Evolutionary conservation across 2,113 vertebrate genomes (phyloP).

Genomic region (Bubo bubo): DNA sequence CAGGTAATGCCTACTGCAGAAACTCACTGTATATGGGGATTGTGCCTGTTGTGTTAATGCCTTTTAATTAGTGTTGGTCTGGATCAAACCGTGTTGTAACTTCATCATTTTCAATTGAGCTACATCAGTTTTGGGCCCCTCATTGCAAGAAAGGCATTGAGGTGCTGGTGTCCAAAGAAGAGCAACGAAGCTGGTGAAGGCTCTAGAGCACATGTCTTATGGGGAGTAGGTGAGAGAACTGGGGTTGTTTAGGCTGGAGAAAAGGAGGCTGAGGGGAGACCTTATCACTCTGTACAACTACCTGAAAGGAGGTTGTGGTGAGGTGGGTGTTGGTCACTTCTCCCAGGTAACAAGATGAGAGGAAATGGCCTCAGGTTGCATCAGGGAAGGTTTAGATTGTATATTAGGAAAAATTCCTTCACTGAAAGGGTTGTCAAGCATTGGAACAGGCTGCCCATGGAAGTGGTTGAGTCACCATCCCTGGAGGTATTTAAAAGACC

Average conservation of each 20-base stretch:
- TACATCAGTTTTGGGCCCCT: neutral
- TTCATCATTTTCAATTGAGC: neutral
- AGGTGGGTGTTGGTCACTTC: neutral
- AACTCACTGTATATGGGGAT: neutral
- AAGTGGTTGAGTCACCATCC: neutral
- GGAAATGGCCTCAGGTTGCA: neutral
- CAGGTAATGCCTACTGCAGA: neutral
- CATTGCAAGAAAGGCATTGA: rapidly evolving
- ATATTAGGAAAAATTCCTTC: neutral
- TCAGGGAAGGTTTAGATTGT: neutral
- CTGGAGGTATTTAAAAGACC: neutral
- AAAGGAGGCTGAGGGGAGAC: neutral
- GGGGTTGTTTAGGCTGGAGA: neutral
- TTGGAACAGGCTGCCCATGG: neutral
- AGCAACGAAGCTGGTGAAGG: rapidly evolving
- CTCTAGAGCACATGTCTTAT: neutral
- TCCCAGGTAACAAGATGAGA: neutral
- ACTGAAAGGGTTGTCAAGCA: neutral
- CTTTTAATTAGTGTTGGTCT: neutral
- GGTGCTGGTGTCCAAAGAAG: neutral
- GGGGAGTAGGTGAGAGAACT: rapidly evolving
- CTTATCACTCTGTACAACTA: rapidly evolving
- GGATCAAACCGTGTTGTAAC: neutral
- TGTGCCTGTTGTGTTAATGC: neutral
- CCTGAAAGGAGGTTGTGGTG: neutral